Base-by-base conservation (phyloP, 2,888 invertebrate genomes). In the Oscheius sp. region DNA sequence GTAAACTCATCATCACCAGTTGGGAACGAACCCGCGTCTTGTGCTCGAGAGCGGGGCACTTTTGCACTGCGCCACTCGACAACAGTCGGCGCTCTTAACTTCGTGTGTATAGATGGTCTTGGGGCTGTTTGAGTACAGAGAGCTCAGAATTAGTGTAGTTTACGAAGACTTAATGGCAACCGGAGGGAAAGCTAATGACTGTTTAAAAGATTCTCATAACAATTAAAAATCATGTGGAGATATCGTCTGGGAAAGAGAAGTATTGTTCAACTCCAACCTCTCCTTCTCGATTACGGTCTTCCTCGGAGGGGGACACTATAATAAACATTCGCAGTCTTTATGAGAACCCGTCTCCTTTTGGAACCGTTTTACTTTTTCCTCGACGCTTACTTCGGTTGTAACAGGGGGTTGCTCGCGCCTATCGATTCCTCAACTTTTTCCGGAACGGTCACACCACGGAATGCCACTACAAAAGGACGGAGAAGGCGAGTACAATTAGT, bases 381-480 rank as follows among this genome's bases (percentile, higher is more conserved):
- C 42, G 3, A 3, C 48, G 63, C 63, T 63, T 63, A 63, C 63
- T 63, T 48, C 48, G 63, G 63, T 63, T 63, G 63, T 63, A 63
- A 63, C 63, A 63, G 63, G 11, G 63, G n/a, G 10, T n/a, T 37
- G 48, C 21, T n/a, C 29, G 11, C 47, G 33, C 35, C 33, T 47
- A 63, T 63, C 29, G 63, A 63, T 63, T 63, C 63, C 63, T n/a
- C 32, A 29, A 48, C 68, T 68, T 68, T 68, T 68, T 68, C 68
- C 68, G 68, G 68, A 68, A 55, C 68, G 68, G 68, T 68, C 68
- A 68, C 68, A 68, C 68, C 37, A 42, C 29, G 50, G 50, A 55
- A 32, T n/a, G 68, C 13, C 55, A 68, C 68, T 68, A 68, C 68
- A 55, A 68, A 68, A 68, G 68, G 65, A 48, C 51, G 68, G 55